Base-by-base conservation (phyloP, 2,113 vertebrate species). In the Hippocampus comes region DNA sequence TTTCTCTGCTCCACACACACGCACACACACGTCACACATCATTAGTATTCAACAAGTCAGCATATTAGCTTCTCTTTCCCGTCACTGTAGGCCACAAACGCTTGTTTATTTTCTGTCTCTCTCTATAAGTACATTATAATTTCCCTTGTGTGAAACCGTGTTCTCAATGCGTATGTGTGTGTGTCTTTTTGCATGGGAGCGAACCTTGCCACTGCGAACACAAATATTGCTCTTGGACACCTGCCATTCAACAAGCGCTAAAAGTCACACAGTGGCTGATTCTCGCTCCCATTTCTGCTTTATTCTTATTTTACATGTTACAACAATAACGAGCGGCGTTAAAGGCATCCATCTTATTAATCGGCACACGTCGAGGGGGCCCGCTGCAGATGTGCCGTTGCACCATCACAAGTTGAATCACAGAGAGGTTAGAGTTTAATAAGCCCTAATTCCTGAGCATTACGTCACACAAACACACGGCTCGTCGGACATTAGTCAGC, bases 361-460 rank as follows among this genome's bases (percentile, higher is more conserved):
- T 14, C 15, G 15, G 15, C 48, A 56, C 48, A 64, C 41, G 67
- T 14, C 23, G 73, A 49, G 80, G 71, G 77, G 77, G 79, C 77
- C 59, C 48, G 53, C 51, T 78, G 83, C 85, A 82, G 77, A 86
- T 88, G 80, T 84, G 75, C 73, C 70, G 77, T 78, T 70, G 60
- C 78, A 67, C 71, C 82, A 88, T 89, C 86, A 84, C 5, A n/a
- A 10, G 21, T 55, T n/a, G 21, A 55, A 9, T 55, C 9, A 55
- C 53, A 5, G 78, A 77, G 51, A 82, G 82, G 84, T 89, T 84
- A 86, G 68, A 83, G 85, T 86, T 89, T 83, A 87, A 88, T 87
- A 71, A 86, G 79, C 84, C 67, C 80, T 84, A 88, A 79, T 88
- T 84, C 71, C 78, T 71, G 79, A 84, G 84, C 77, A 85, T 65